Base-by-base conservation (phyloP, 37 sponge, comb jelly and placozoan genomes). In the Petrosia ficiformis region DNA sequence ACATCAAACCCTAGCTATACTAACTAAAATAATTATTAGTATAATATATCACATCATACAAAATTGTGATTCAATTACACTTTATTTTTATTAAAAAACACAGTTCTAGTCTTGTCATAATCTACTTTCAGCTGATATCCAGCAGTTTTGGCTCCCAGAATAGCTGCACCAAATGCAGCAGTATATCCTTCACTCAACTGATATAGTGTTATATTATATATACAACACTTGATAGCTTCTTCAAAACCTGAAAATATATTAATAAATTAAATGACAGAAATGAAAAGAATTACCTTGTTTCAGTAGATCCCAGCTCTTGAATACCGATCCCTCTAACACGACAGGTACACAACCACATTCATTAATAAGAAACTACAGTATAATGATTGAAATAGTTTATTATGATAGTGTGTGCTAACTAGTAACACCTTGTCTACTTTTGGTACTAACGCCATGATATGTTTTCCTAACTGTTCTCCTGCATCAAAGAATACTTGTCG, bases 101-200 rank as follows among this genome's bases (percentile, higher is more conserved):
- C 60, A n/a, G 31, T 63, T 5, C 58, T 67, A 65, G 92, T 87
- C 43, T 73, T 68, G 24, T 75, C 42, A 42, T 83, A 89, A 83
- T 92, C 90, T n/a, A 92, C 60, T 2, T 59, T 57, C 1, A 95
- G 84, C 4, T 41, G 31, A 28, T 71, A 21, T 25, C 81, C 84
- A 52, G 76, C 82, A 19, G 42, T 63, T 72, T 84, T 89, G 16
- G 90, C 93, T 65, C 88, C 97, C 24, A 93, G 41, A 4, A 52
- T 65, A 44, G 94, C 90, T n/a, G 90, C 97, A 5, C 97, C 97
- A 14, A 93, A 58, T 11, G 88, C 86, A 54, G 87, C 67, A 56
- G 88, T 71, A 35, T 76, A 77, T 1, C 60, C 83, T 56, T 60
- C 71, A 21, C 38, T 42, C 57, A 90, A 75, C 52, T 14, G 32